Evolutionary conservation across 1,140 invertebrate species (phyloP), one percentile per base, ranked within the genome.

Genomic region (Hestina assimilis): DNA sequence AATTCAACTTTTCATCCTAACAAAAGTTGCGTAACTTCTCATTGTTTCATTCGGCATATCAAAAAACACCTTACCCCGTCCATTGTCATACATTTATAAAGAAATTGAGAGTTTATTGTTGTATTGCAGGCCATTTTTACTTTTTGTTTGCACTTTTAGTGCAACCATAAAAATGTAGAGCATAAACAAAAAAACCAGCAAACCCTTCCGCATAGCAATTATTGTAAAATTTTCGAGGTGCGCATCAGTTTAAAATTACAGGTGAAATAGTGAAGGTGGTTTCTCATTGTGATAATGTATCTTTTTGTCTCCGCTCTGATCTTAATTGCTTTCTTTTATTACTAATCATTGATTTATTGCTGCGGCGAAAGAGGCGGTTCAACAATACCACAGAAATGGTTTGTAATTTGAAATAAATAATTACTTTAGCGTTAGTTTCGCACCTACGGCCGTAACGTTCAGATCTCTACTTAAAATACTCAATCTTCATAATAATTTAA

Each of bases 21-120:
- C 79, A 84, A 82, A 79, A 70, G 67, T 81, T 73, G 71, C 63
- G 53, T 59, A 71, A 72, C 61, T 56, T 46, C 3, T 60, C 50
- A 68, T 83, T 85, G 79, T 85, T 76, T 67, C 41, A 52, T 78
- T 74, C 46, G 33, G 40, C 46, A 54, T 72, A 84, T 83, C 79
- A 80, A 87, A 87, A 87, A 87, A 83, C 79, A 86, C 83, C 83
- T 84, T 64, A 50, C 70, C 65, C 71, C 66, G 45, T 33, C 57
- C 40, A 66, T 83, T 83, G 66, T 76, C 53, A 19, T 23, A 51
- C 42, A 71, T 86, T 86, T 86, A 84, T 83, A 87, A 82, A 82
- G 84, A 87, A 87, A 87, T 71, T 80, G 84, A 87, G 82, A 87
- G 84, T 87, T 66, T 55, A 83, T 86, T 86, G 84, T 86, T 65